These are phyloP conservation scores for Sylvilagus floridanus DNA, from an alignment of 2,797 vertebrate species.

Conservation along the genomic window DNA sequence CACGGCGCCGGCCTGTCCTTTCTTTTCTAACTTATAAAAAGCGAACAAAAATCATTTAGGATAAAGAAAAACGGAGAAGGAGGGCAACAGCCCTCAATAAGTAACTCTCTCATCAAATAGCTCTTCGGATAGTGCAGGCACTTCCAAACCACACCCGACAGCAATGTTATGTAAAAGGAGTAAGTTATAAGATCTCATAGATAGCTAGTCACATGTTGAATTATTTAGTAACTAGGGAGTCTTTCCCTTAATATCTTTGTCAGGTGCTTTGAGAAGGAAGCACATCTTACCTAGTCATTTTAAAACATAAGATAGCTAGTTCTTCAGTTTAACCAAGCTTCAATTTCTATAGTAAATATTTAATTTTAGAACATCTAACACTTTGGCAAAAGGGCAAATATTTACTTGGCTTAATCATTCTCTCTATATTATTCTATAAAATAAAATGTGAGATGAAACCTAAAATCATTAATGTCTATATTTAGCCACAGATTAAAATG, in stretches of 20 bases:
- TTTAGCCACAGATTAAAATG: constrained; percentile 56
- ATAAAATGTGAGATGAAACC: constrained; percentile 57
- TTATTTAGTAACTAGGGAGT: constrained; percentile 85
- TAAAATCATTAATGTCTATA: constrained; percentile 59
- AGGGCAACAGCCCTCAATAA: not conserved
- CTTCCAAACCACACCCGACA: constrained; percentile 36
- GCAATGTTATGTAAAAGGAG: constrained; percentile 67
- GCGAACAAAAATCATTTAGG: constrained; percentile 33
- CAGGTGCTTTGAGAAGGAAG: constrained; percentile 72
- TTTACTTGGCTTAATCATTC: constrained; percentile 61
- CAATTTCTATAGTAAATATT: constrained; percentile 77
- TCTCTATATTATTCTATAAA: constrained; percentile 56
- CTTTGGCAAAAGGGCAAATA: constrained; percentile 64
- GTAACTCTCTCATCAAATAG: constrained; percentile 40
- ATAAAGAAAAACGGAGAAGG: not conserved
- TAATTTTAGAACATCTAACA: constrained; percentile 66
- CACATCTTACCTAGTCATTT: constrained; percentile 77
- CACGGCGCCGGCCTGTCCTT: too few species aligned
- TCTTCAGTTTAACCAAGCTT: constrained; percentile 57
- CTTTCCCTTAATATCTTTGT: constrained; percentile 72
- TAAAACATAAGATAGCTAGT: constrained; percentile 79
- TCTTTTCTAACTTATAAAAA: not conserved
- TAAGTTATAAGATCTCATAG: constrained; percentile 85
- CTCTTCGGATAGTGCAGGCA: constrained; percentile 18
- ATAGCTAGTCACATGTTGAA: constrained; percentile 84